These are phyloP conservation scores for Channallabes apus DNA, from an alignment of 2,797 vertebrate species.

Conservation along the genomic window DNA sequence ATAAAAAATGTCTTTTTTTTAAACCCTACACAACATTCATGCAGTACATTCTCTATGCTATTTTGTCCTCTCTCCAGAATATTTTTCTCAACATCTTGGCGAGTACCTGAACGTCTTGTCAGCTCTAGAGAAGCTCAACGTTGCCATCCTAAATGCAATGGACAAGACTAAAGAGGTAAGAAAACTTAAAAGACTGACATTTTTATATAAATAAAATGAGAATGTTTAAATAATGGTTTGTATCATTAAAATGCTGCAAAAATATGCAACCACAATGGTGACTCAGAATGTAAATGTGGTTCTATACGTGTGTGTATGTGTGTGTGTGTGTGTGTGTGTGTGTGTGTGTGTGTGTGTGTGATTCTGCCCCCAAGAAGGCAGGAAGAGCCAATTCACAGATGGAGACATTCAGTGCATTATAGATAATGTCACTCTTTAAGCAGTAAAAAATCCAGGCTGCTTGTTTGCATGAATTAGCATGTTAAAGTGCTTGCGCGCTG, in stretches of 20 bases:
- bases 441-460: constrained; percentile 27
- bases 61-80: constrained; percentile 72
- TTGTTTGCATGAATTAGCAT: constrained; percentile 45
- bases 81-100: constrained; percentile 91
- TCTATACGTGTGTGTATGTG: no score
- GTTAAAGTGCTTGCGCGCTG: constrained; percentile 14
- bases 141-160: constrained; percentile 91
- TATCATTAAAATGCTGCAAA: neutral
- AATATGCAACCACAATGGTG: neutral
- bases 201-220: neutral
- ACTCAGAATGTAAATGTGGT: neutral
- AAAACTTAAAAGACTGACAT: no score
- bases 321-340: no score
- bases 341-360: neutral
- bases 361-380: constrained; percentile 1
- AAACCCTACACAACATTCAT: neutral
- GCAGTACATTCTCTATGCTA: neutral
- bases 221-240: neutral
- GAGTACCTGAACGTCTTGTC: constrained; percentile 90
- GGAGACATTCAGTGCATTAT: constrained; percentile 35
- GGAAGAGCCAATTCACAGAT: constrained; percentile 37
- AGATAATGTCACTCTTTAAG: constrained; percentile 52
- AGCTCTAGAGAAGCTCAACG: constrained; percentile 88
- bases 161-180: constrained; percentile 94
- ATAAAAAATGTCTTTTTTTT: neutral